Evolutionary conservation across 2,888 invertebrate genomes (phyloP), one percentile per base, ranked within the genome.

Genomic region (Phaedon cochleariae): DNA sequence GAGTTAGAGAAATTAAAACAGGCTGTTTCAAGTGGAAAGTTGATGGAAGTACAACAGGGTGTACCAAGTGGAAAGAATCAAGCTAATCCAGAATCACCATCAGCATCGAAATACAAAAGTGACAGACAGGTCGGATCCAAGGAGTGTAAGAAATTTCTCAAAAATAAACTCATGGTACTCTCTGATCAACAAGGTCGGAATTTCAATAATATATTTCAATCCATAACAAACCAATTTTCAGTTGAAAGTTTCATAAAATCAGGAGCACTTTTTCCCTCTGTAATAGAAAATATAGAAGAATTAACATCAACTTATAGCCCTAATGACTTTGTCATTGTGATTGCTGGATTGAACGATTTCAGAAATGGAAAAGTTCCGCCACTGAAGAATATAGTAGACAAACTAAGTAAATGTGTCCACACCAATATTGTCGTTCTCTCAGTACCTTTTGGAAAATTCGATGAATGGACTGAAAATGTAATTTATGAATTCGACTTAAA

Each of bases 351-450:
- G 34, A 34, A 34, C 34, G 34, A 34, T 34, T 34, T 34, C 34
- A 34, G 34, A n/a, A n/a, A n/a, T 34, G 34, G 34, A 34, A 6
- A 34, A 34, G 10, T 34, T 34, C 34, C 6, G 34, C n/a, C n/a
- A 48, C 48, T 48, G 18, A 18, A 48, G 48, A 48, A 48, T 7
- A 7, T 17, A 48, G 48, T 48, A 48, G 48, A 48, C 15, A 48
- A 48, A 48, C 48, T 48, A 2, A 48, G 48, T 48, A 48, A 48
- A 48, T 17, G 18, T 48, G 48, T 48, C 18, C 15, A 1, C 18
- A 48, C 48, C 48, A 48, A 48, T 18, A 48, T 48, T 15, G 48
- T 48, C 6, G 48, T 48, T 17, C 48, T 48, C 48, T 48, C 1
- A 48, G 18, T 6, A 48, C 15, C 18, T 3, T 48, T 6, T 48